Evolutionary conservation across 2,888 invertebrate genomes (phyloP), one percentile per base, ranked within the genome.

Genomic region (Rambutsinella grinnellia): DNA sequence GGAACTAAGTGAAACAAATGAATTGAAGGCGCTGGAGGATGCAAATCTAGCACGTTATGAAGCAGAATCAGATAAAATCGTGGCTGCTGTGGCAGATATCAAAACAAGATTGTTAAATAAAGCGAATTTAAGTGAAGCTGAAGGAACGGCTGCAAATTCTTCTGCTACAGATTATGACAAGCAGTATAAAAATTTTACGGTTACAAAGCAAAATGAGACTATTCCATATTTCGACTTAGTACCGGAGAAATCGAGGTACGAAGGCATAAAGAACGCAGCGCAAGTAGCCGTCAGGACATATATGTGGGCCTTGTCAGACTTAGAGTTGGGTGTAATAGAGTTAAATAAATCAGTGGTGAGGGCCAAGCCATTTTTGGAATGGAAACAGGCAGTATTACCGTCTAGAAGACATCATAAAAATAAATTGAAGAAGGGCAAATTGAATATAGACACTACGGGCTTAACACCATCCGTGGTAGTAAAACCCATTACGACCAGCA

Each of bases 371-470:
- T n/a, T 68, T 10, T 15, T 36, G 10, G n/a, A n/a, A n/a, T n/a
- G n/a, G n/a, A n/a, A n/a, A n/a, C 53, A 61, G 19, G 49, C 49
- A 17, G 60, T 68, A 24, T 19, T 36, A n/a, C 65, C 60, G 10
- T 36, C 36, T 13, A 13, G 6, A 5, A 36, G 24, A 23, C 2
- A 23, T 17, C 36, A 19, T 19, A 24, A 24, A 3, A n/a, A 21
- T 8, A 23, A 23, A 54, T 6, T 6, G 54, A 54, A 54, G 23
- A 54, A 24, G 13, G n/a, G 3, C 5, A 21, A 6, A n/a, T 19
- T 65, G 2, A 54, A 54, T 24, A 23, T 70, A 2, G 71, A 77
- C 26, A 66, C 67, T n/a, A 62, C 67, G 1, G 74, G 74, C 13
- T n/a, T n/a, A n/a, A n/a, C 65, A 0, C 19, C 21, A 13, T 21